Conservation (phyloP, 1,140 invertebrate genomes). For the Lucilia cuprina region DNA sequence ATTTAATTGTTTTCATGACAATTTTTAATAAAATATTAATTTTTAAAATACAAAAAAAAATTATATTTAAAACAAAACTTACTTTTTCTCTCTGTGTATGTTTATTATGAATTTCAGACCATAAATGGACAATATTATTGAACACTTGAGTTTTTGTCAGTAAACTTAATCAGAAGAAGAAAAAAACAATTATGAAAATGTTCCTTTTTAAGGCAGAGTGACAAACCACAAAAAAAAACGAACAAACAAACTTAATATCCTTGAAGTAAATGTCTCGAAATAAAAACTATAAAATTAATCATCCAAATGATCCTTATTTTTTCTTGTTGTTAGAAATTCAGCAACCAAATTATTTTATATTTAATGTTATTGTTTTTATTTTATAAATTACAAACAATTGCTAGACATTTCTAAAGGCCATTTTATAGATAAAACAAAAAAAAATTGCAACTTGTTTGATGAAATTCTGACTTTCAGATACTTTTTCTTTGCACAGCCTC, state of each 20-base stretch:
- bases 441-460: conserved; percentile 4
- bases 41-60: not conserved
- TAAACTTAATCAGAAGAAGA: not conserved
- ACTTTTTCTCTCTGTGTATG: not conserved
- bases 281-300: not conserved
- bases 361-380: not conserved
- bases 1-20: too few relatives aligned
- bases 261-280: not conserved
- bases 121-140: not conserved
- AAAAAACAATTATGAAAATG: not conserved
- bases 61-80: not conserved
- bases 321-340: not conserved
- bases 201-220: conserved; percentile 4
- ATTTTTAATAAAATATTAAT: not conserved
- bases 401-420: conserved; percentile 28
- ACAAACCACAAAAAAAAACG: not conserved
- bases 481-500: not conserved
- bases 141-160: not conserved
- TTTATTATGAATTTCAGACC: not conserved
- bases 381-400: conserved; percentile 21
- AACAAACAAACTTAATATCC: not conserved
- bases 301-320: conserved; percentile 4
- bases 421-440: not conserved
- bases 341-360: not conserved
- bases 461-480: not conserved